Evolutionary conservation across 2,888 invertebrate genomes (phyloP), one percentile per base, ranked within the genome.

Genomic region (Melanophora roralis): DNA sequence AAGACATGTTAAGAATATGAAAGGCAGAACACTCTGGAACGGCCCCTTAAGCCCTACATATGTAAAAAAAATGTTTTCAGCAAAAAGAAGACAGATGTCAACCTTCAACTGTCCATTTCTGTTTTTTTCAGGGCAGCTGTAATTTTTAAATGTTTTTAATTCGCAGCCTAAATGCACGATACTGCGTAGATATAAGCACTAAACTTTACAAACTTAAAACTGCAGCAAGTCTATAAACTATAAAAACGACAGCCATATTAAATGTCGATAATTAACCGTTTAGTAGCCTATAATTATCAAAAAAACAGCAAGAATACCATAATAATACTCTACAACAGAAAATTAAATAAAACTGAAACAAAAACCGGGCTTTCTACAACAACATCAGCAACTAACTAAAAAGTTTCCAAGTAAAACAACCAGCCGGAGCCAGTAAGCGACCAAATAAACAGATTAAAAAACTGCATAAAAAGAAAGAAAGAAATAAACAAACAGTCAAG

Each of bases 181-280:
- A 27, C 27, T 27, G 27, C 6, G 27, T 6, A 27, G 3, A 27
- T 6, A 27, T 5, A 27, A 5, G 27, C 6, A 27, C 6, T 6
- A 27, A 27, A 27, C 3, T 27, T 5, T 27, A 5, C 6, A 27
- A 27, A 27, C 27, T 27, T 27, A 5, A 27, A 27, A 19, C 45
- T 36, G 14, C 64, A 32, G 36, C 34, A 36, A 62, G 65, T 62
- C 67, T 51, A 72, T 55, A 77, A 75, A 71, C 71, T 49, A 65
- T 57, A 71, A 64, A 76, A 72, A 72, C 77, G 76, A 81, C 79
- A 67, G 82, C 83, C 81, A 83, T 83, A 83, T 83, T 83, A 82
- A 81, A 81, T 83, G 82, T 83, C 83, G 81, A 83, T 83, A 83
- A 83, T 83, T 83, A 83, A 82, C 81, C 79, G 82, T 83, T 82